Evolutionary conservation across 2,888 invertebrate genomes (phyloP), one percentile per base, ranked within the genome.

Genomic region (Terebella lapidaria): DNA sequence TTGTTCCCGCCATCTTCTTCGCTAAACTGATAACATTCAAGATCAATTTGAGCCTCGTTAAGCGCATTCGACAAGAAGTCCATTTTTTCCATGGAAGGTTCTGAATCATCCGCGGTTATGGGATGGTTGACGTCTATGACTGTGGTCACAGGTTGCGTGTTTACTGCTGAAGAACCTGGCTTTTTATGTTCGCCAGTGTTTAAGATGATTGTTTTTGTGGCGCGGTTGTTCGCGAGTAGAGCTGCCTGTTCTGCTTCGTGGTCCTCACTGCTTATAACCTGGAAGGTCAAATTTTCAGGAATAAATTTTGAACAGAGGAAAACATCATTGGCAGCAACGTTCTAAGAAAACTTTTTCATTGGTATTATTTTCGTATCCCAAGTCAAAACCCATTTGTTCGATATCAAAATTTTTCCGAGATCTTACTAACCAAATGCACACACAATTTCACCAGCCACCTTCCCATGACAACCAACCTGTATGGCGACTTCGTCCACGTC

Each of bases 31-130:
- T 71, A 75, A 0, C 75, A 70, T 60, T 76, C 75, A 51, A 78
- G 70, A 63, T 76, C 74, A 57, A 78, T 75, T 60, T 76, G 73
- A 3, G 78, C 77, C 58, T 76, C 71, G 25, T 72, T 73, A 46
- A 77, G 65, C 1, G 77, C 76, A 58, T 74, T 76, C 56, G 74
- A 74, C 10, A 77, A 61, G 25, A 75, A 61, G 58, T 76, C 76
- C 61, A 66, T 29, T 10, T 35, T 35, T n/a, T 35, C 42, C 10
- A n/a, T n/a, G n/a, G 42, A 35, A n/a, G 42, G 10, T 10, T 10
- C 42, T 10, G 42, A n/a, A 35, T 10, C n/a, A 35, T n/a, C 10
- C 10, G 10, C n/a, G n/a, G 10, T 35, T n/a, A 35, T 35, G n/a
- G 42, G 42, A n/a, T n/a, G n/a, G n/a, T n/a, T n/a, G n/a, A n/a